Percentiles rank a stretch among this genome's conserved stretches.
Evolutionary conservation across 2,113 vertebrate genomes (phyloP).

Genomic region (Labeo rohita): DNA sequence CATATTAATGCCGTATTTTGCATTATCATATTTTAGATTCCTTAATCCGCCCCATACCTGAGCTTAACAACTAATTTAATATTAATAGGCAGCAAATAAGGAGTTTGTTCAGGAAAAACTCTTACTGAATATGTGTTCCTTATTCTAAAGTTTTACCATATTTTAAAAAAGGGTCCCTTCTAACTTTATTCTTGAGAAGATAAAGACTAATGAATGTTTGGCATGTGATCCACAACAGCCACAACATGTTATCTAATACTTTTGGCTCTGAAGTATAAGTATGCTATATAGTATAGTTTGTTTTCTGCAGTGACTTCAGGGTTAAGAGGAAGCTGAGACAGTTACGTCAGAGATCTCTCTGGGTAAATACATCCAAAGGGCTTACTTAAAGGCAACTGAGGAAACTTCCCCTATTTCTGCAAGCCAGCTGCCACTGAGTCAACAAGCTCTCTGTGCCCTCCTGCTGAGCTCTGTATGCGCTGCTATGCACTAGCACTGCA

Average conservation of each 20-base stretch:
- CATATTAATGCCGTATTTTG: no score
- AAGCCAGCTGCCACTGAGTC: not conserved
- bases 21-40: no score
- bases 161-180: conserved; percentile 31
- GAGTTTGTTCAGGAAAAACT: no score
- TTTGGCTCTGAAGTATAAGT: conserved; percentile 36
- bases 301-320: conserved; percentile 37
- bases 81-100: no score
- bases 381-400: conserved; percentile 6
- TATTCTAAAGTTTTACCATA: no score
- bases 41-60: no score
- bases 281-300: conserved; percentile 59
- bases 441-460: conserved; percentile 5
- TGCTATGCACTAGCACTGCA: not conserved
- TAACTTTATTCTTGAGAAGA: conserved; percentile 44
- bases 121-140: no score
- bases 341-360: conserved; percentile 51
- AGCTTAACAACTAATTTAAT: no score
- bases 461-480: conserved; percentile 47
- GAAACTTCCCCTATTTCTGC: not conserved
- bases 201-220: conserved; percentile 22
- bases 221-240: conserved; percentile 48
- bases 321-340: conserved; percentile 32
- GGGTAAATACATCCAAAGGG: conserved; percentile 14
- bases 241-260: conserved; percentile 29